These are phyloP conservation scores for Scaptomyza hsui DNA, from an alignment of 1,140 invertebrate species.

Conservation along the genomic window DNA sequence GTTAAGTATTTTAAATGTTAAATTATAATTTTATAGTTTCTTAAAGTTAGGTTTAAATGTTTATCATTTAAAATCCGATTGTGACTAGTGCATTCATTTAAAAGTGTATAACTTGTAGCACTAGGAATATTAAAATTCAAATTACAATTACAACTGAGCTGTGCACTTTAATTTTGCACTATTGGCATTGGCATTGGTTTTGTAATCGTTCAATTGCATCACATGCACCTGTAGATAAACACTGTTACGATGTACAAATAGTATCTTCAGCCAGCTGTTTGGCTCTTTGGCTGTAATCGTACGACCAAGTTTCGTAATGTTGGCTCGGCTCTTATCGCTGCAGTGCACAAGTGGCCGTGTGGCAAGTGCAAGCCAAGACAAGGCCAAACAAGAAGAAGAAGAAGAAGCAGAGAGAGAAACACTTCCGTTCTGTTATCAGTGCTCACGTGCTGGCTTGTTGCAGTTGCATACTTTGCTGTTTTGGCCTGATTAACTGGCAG, in stretches of 20 bases:
- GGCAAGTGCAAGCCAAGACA: constrained; percentile 27
- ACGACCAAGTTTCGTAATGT: constrained; percentile 37
- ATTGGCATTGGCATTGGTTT: constrained; percentile 49
- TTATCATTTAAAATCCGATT: too few relatives aligned
- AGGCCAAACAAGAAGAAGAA: constrained; percentile 19
- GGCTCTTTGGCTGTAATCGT: constrained; percentile 37
- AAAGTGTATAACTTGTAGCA: too few relatives aligned
- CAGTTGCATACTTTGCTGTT: constrained; percentile 5
- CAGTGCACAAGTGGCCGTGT: constrained; percentile 10
- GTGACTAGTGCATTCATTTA: too few relatives aligned
- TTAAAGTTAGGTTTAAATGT: too few relatives aligned
- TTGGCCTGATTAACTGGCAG: constrained; percentile 57
- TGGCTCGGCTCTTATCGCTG: constrained; percentile 22
- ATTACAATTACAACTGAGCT: too few relatives aligned
- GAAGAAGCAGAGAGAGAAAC: constrained; percentile 14
- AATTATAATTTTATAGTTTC: too few relatives aligned
- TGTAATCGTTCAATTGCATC: constrained; percentile 68
- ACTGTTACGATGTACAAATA: neutral
- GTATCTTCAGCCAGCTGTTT: constrained; percentile 31
- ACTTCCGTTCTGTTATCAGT: constrained; percentile 66
- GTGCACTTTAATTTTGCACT: too few relatives aligned
- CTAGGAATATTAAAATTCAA: too few relatives aligned
- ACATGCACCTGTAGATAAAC: constrained; percentile 64
- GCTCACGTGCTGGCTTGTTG: constrained; percentile 63
- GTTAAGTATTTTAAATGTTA: too few relatives aligned